Conservation (phyloP, 2,797 vertebrate species). For the Protonibea diacanthus region DNA sequence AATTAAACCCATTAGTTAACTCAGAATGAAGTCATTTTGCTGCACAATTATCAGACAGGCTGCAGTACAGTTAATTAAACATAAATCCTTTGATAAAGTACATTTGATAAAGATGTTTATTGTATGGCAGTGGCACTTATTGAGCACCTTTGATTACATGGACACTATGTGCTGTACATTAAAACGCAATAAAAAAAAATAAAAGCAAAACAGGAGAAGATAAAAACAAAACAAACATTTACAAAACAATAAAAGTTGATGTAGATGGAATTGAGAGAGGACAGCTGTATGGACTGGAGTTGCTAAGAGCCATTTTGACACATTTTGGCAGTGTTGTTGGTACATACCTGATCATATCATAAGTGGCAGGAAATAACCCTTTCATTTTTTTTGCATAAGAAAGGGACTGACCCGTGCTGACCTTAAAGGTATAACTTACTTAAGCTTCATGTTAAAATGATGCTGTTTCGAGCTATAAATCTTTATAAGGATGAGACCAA, state of each 20-base stretch:
- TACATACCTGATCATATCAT: background rate
- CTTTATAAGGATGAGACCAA: background rate
- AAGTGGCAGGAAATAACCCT: background rate
- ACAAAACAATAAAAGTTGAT: no score
- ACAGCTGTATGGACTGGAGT: constrained; percentile 22
- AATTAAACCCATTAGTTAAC: background rate
- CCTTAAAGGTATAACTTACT: background rate
- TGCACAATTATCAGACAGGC: constrained; percentile 1
- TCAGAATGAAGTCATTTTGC: background rate
- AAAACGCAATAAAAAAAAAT: no score
- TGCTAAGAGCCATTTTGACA: constrained; percentile 14
- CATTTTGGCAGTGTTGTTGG: no score
- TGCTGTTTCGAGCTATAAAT: background rate
- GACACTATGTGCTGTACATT: no score
- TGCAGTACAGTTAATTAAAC: constrained; percentile 21
- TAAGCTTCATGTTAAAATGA: background rate
- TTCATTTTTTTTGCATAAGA: background rate
- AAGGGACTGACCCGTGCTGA: background rate
- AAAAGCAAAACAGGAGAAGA: no score
- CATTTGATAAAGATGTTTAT: no score
- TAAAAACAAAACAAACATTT: no score
- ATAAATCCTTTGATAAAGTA: constrained; percentile 25
- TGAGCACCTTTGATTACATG: no score
- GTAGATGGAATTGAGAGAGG: constrained; percentile 1
- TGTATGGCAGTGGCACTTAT: no score